Evolutionary conservation across 30 jellyfish, hydroid and myxozoan species (phyloP), one percentile per base, ranked within the genome.

Genomic region (Hydractinia echinata): DNA sequence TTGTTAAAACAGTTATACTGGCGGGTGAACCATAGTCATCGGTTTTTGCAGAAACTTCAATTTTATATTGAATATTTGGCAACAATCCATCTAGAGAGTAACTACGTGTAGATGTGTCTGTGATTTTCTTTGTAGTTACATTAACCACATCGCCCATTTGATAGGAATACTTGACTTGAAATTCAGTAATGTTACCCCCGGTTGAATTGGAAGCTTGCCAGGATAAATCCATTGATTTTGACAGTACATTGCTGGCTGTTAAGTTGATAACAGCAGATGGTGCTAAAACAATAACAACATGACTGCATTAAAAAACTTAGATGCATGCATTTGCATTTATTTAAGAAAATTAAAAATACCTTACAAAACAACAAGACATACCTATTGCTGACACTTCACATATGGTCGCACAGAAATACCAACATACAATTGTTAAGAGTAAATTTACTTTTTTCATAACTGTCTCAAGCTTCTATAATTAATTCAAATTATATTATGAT

Each of bases 221-320:
- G 14, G 69, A 60, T 60, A 87, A 51, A 56, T 77, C 84, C 61
- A 87, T 55, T 1, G 91, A 52, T 21, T 84, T 44, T 44, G 76
- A 16, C 60, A 68, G 79, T 0, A 72, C 67, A 55, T 44, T 79
- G 52, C 53, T 54, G 14, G 84, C 79, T 56, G 70, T 76, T 14
- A 87, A 8, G 54, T 76, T 78, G 21, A 88, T 87, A 19, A 91
- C 91, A 39, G 81, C 55, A 6, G 86, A 55, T 10, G 96, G 96
- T 10, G 91, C 96, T 87, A 54, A 8, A 69, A 60, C 7, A 52
- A 67, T 53, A 82, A 53, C n/a, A n/a, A n/a, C n/a, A n/a, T n/a
- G n/a, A n/a, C n/a, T n/a, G 4, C 19, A 39, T 7, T 0, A 0
- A 13, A 58, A 58, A 58, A 30, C 44, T 30, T 30, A 30, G 44